These are phyloP conservation scores for Leptothorax acervorum DNA, from an alignment of 2,888 invertebrate genomes.

Conservation along the genomic window DNA sequence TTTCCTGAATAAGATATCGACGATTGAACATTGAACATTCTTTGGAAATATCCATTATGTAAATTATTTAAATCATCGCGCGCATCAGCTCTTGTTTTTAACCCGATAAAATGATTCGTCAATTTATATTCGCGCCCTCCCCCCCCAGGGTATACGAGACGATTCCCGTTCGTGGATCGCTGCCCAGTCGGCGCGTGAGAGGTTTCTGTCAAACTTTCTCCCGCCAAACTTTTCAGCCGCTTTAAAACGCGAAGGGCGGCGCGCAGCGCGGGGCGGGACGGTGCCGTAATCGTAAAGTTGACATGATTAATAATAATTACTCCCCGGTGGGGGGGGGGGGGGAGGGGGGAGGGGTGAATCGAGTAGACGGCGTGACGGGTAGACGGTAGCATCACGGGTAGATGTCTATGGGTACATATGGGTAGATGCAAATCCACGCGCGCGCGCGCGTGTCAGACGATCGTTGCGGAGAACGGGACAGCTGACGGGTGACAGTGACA, in stretches of 20 bases:
- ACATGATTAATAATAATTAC: constrained; percentile 52
- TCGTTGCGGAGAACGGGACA: constrained; percentile 37
- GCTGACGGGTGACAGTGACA: constrained; percentile 53
- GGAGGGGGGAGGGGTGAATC: not conserved
- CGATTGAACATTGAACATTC: not conserved
- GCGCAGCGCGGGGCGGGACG: not conserved
- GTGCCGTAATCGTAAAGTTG: constrained; percentile 43
- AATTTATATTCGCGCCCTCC: not conserved
- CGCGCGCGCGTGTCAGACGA: constrained; percentile 49
- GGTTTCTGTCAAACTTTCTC: constrained; percentile 53
- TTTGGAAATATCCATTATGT: not conserved
- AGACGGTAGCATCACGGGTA: constrained; percentile 35
- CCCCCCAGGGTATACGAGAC: not conserved
- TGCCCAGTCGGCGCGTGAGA: not conserved
- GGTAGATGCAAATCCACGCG: constrained; percentile 32
- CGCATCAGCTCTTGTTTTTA: not conserved
- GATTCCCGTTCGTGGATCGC: not conserved
- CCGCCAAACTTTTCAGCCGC: constrained; percentile 19
- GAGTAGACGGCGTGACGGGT: constrained; percentile 49
- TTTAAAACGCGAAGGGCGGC: constrained; percentile 16
- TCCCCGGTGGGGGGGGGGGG: not conserved
- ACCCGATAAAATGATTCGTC: constrained; percentile 1
- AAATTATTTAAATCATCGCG: not conserved
- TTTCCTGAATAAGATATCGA: not conserved
- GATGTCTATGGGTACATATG: constrained; percentile 19